Evolutionary conservation across 2,113 vertebrate species (phyloP).

Genomic region (Ctenodactylus gundi): DNA sequence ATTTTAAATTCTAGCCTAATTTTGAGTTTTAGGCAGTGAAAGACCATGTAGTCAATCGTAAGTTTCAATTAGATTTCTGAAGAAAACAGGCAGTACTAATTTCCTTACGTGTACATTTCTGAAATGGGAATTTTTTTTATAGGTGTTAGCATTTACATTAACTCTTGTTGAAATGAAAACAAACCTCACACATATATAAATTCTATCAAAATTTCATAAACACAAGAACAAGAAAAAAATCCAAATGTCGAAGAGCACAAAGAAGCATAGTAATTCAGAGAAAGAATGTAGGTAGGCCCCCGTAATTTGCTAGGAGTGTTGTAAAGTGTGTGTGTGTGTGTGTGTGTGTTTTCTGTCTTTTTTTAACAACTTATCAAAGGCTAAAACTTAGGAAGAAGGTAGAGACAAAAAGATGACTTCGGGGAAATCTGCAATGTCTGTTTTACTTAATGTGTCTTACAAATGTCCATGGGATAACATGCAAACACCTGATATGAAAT

Average conservation of each 20-base stretch:
- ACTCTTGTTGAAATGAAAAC: neutral
- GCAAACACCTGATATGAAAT: neutral
- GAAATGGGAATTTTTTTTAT: neutral
- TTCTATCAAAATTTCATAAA: conserved; percentile 1
- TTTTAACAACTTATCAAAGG: conserved; percentile 34
- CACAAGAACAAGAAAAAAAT: conserved; percentile 5
- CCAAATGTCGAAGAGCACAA: neutral
- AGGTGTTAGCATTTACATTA: neutral
- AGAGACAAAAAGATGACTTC: neutral
- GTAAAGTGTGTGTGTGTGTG: no score
- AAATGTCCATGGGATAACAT: neutral
- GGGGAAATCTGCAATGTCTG: neutral
- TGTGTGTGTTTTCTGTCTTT: neutral
- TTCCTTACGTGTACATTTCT: neutral
- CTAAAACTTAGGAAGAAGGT: neutral
- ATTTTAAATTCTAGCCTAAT: conserved; percentile 28
- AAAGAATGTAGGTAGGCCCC: neutral
- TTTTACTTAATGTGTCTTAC: neutral
- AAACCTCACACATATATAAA: neutral
- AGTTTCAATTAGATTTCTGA: conserved; percentile 1
- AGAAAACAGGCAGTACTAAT: conserved; percentile 1
- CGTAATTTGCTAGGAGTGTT: neutral
- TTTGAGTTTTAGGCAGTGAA: conserved; percentile 26
- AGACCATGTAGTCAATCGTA: neutral
- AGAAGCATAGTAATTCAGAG: neutral